Percentiles rank a stretch among this genome's conserved stretches.
Evolutionary conservation across 2,888 invertebrate species (phyloP).

Genomic region (Phania funesta): DNA sequence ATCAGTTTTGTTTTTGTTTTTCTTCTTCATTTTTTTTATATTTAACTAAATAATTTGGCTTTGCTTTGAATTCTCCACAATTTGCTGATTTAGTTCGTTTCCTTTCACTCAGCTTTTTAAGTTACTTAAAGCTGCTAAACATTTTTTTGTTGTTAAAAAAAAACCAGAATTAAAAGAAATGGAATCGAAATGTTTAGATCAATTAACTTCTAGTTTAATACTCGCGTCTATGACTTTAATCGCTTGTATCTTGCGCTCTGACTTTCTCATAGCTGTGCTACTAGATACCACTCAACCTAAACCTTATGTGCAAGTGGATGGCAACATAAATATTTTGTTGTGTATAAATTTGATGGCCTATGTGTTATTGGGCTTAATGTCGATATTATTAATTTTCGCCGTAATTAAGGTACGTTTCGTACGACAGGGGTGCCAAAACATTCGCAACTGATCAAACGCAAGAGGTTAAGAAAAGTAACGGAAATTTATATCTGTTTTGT

Average conservation of each 20-base stretch:
- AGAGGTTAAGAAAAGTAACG: too few relatives aligned
- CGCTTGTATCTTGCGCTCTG: slow-evolving; percentile 6
- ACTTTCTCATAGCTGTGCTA: slow-evolving; percentile 18
- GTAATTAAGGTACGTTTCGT: slow-evolving; percentile 14
- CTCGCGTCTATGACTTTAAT: slow-evolving; percentile 15
- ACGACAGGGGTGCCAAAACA: neutral
- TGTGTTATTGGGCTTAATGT: neutral
- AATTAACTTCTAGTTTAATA: slow-evolving; percentile 8
- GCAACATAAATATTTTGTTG: slow-evolving; percentile 26
- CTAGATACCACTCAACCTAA: neutral
- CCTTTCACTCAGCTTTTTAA: too few relatives aligned
- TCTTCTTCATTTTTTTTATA: too few relatives aligned
- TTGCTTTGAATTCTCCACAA: too few relatives aligned
- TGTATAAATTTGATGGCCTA: neutral
- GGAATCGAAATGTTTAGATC: slow-evolving; percentile 32
- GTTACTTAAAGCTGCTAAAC: too few relatives aligned
- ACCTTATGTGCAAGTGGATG: neutral
- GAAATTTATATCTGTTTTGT: too few relatives aligned
- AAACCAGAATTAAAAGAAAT: neutral
- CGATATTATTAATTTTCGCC: slow-evolving; percentile 24
- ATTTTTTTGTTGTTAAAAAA: neutral
- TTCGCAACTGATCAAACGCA: too few relatives aligned
- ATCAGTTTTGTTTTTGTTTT: too few relatives aligned
- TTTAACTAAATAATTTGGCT: too few relatives aligned
- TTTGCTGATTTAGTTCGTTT: too few relatives aligned